Base-by-base conservation (phyloP, 2,888 invertebrate genomes). In the Alviniconcha strummeri region DNA sequence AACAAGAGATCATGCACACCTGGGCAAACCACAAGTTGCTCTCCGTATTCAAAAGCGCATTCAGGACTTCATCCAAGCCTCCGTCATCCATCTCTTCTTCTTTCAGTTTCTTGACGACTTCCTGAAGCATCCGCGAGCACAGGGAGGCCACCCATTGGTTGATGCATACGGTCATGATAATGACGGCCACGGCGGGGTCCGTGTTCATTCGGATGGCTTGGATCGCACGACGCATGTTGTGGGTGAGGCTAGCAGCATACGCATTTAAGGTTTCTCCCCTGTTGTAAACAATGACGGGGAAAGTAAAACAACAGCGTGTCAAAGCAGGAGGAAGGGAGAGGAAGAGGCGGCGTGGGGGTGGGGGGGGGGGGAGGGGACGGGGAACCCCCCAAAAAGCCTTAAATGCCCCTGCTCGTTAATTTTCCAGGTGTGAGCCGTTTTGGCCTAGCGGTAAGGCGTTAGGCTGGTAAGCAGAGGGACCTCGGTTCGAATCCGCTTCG, bases 11-110 rank as follows among this genome's bases (percentile, higher is more conserved):
- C 6, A 69, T 69, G 1, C 81, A 54, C 1, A 81, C 64, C 75
- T 64, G 60, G 4, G 81, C 4, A 17, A 57, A 81, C 81, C 81
- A 81, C 75, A 81, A 64, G 64, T 75, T 81, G 60, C 74, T 81
- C 64, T 75, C 56, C 9, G 13, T n/a, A 11, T n/a, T 1, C 52
- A 75, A 0, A 13, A 81, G 75, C 5, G 5, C 7, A 7, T 52
- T 9, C 17, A 60, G 52, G 9, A 81, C n/a, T 64, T 64, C 1
- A 6, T 74, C 60, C 52, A 81, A 54, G 19, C 57, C 81, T 52
- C 54, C 64, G 0, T 9, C 1, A 52, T 54, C 54, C 56, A 55
- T 15, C 19, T 75, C 9, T 64, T 60, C 36, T 5, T 54, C 11
- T 11, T 74, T 17, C 60, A 75, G 54, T 17, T 8, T 64, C 15